Conservation (phyloP, 2,888 invertebrate genomes). For the Elysia crispata region DNA sequence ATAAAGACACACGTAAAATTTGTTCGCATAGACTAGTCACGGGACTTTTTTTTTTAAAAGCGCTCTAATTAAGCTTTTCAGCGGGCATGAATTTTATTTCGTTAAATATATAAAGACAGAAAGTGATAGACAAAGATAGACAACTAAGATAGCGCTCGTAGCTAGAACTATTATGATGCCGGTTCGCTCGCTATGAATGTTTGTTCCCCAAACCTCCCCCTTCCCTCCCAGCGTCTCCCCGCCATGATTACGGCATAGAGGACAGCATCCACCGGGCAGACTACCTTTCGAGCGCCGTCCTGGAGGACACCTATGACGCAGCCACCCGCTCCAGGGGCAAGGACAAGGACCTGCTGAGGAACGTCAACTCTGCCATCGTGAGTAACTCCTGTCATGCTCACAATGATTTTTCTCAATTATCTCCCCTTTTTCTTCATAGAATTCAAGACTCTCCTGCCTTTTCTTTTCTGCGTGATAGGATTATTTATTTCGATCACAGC, state of each 20-base stretch:
- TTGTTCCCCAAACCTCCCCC: background rate
- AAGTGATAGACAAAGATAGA: too few relatives aligned
- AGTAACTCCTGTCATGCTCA: constrained; percentile 54
- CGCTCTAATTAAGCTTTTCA: too few relatives aligned
- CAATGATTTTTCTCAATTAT: too few relatives aligned
- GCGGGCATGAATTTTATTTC: too few relatives aligned
- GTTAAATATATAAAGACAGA: too few relatives aligned
- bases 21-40: too few relatives aligned
- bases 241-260: constrained; percentile 46
- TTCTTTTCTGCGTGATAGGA: background rate
- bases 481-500: too few relatives aligned
- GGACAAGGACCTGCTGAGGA: constrained; percentile 62
- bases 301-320: constrained; percentile 66
- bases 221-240: constrained; percentile 16
- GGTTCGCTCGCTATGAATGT: too few relatives aligned
- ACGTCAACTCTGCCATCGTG: constrained; percentile 66
- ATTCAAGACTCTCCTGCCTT: background rate
- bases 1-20: too few relatives aligned
- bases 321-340: constrained; percentile 62
- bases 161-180: too few relatives aligned
- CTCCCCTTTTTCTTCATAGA: background rate
- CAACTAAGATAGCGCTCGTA: too few relatives aligned
- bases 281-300: constrained; percentile 60
- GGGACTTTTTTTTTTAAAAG: too few relatives aligned
- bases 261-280: constrained; percentile 48